These are phyloP conservation scores for Centropyge bicolor DNA, from an alignment of 2,797 vertebrate species.

Conservation along the genomic window DNA sequence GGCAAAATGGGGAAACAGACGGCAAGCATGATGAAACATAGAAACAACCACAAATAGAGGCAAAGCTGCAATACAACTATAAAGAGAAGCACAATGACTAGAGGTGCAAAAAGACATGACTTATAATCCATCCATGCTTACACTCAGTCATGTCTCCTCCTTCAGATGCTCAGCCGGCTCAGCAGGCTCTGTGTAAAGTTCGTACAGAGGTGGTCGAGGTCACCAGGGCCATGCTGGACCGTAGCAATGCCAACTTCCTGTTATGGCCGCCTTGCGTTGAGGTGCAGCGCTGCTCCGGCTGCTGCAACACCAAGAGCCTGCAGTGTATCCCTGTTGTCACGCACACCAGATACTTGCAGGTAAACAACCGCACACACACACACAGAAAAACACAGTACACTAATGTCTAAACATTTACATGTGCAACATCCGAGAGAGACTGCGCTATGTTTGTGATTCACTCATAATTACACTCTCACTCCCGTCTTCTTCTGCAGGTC, in stretches of 20 bases:
- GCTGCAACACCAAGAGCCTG: constrained; percentile 93
- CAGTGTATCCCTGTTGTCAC: constrained; percentile 89
- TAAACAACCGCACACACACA: constrained; percentile 58
- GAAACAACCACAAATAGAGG: neutral
- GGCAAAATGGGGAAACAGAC: neutral
- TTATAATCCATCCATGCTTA: constrained; percentile 6
- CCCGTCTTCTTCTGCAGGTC: constrained; percentile 83
- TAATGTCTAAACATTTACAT: neutral
- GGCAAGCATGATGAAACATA: no score
- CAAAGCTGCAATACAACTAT: neutral
- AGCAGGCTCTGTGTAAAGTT: constrained; percentile 95
- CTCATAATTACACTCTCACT: neutral
- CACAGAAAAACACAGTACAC: neutral
- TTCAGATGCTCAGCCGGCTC: constrained; percentile 88
- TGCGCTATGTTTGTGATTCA: neutral
- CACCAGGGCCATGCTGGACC: constrained; percentile 93
- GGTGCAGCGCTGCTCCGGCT: constrained; percentile 97
- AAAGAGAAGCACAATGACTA: neutral
- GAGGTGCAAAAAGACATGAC: neutral
- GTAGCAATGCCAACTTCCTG: constrained; percentile 94
- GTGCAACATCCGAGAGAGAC: neutral
- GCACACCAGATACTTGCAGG: constrained; percentile 86
- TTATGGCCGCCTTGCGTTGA: constrained; percentile 97
- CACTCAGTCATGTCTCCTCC: constrained; percentile 23
- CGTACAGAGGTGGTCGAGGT: constrained; percentile 95